Evolutionary conservation across 1,140 invertebrate species (phyloP).

Genomic region (Pantala flavescens): DNA sequence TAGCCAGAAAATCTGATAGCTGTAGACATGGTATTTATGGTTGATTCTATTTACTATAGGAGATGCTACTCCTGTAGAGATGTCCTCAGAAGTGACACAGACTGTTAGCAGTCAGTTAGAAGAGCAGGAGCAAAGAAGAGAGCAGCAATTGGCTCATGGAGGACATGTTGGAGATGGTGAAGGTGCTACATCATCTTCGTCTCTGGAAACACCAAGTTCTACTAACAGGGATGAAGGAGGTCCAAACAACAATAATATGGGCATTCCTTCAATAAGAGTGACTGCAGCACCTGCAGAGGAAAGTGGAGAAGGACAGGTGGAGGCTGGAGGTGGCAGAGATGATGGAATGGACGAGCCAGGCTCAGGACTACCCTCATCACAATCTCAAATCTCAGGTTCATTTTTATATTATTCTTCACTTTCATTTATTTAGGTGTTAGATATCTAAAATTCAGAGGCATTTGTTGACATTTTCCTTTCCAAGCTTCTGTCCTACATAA

Average conservation of each 20-base stretch:
- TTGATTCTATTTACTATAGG: not conserved
- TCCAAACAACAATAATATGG: not conserved
- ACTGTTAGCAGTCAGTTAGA: not conserved
- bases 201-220: not conserved
- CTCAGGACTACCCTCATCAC: not conserved
- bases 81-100: constrained; percentile 2
- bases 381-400: not conserved
- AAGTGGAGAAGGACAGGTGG: not conserved
- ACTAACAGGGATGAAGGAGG: not conserved
- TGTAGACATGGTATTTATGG: no score
- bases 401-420: not conserved
- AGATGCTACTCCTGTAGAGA: not conserved
- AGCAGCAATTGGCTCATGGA: not conserved
- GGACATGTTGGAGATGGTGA: not conserved
- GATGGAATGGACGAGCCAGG: not conserved
- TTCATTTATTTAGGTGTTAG: not conserved
- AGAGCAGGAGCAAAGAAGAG: not conserved
- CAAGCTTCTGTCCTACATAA: no score
- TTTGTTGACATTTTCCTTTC: no score
- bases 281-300: not conserved
- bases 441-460: no score
- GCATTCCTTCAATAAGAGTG: not conserved
- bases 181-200: not conserved
- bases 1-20: no score
- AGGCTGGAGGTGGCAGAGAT: not conserved